Conservation (phyloP, 2,797 vertebrate genomes). For the Zenarchopterus dispar region DNA sequence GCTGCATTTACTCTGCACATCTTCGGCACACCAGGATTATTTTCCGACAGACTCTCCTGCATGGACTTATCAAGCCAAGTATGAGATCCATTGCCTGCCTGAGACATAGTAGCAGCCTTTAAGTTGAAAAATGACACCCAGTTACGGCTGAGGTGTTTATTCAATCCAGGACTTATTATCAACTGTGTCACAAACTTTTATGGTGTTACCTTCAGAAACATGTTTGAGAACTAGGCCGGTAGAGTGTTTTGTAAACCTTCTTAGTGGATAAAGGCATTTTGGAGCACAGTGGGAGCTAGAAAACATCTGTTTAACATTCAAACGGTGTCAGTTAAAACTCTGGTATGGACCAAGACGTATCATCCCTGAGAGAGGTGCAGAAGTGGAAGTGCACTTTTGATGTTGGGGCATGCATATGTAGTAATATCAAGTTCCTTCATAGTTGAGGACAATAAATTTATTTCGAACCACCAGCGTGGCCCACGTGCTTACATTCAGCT, state of each 20-base stretch:
- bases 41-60: slow-evolving; percentile 39
- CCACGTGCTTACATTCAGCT: slow-evolving; percentile 11
- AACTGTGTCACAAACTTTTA: slow-evolving; percentile 54
- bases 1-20: slow-evolving; percentile 45
- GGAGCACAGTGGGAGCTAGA: slow-evolving; percentile 50
- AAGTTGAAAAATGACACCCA: slow-evolving; percentile 46
- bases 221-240: slow-evolving; percentile 44
- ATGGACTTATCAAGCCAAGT: slow-evolving; percentile 53
- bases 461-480: slow-evolving; percentile 34
- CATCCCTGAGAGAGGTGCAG: slow-evolving; percentile 51
- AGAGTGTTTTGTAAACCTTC: slow-evolving; percentile 60
- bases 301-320: slow-evolving; percentile 57
- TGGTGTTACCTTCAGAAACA: slow-evolving; percentile 40
- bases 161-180: slow-evolving; percentile 69
- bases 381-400: slow-evolving; percentile 52
- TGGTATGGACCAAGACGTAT: slow-evolving; percentile 53
- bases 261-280: slow-evolving; percentile 47
- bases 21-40: slow-evolving; percentile 33
- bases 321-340: slow-evolving; percentile 50
- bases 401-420: slow-evolving; percentile 28
- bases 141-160: slow-evolving; percentile 65
- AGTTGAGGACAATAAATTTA: slow-evolving; percentile 42
- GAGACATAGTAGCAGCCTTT: slow-evolving; percentile 34
- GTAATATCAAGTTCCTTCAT: slow-evolving; percentile 33
- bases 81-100: slow-evolving; percentile 54